These are phyloP conservation scores for Elysia crispata DNA, from an alignment of 2,888 invertebrate genomes.

Conservation along the genomic window DNA sequence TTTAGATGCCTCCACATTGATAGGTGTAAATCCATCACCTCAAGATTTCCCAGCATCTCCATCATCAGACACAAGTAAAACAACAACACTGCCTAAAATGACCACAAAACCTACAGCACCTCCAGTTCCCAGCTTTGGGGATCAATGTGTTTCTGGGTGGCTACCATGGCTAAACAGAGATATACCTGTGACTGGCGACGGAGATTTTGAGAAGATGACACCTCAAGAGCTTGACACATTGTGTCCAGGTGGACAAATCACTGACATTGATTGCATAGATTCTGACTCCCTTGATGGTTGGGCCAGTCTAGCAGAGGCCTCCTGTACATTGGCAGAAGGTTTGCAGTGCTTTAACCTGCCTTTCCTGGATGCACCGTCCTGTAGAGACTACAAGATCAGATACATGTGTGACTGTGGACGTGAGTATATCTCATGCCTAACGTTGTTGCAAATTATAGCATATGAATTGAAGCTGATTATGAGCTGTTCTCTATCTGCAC, in stretches of 20 bases:
- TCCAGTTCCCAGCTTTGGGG: neutral
- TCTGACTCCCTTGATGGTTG: constrained; percentile 56
- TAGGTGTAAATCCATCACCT: no score
- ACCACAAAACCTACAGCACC: neutral
- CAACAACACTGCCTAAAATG: neutral
- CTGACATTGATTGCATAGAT: constrained; percentile 66
- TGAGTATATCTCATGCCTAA: neutral
- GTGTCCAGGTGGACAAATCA: constrained; percentile 62
- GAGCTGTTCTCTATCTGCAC: no score
- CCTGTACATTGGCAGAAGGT: constrained; percentile 82
- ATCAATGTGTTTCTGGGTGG: constrained; percentile 40
- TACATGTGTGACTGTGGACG: constrained; percentile 67
- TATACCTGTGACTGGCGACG: constrained; percentile 48
- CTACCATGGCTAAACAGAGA: constrained; percentile 52
- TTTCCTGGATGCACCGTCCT: constrained; percentile 54
- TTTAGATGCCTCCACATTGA: no score
- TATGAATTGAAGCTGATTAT: no score
- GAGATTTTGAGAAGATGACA: constrained; percentile 55
- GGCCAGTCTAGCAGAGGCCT: constrained; percentile 60
- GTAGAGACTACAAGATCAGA: constrained; percentile 66
- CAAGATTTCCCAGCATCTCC: no score
- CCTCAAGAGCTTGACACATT: constrained; percentile 51
- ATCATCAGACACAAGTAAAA: no score
- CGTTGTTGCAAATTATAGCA: no score
- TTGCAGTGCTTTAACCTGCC: constrained; percentile 81